phyloP scores from a whole-genome alignment of 2,888 invertebrate genomes.

The Ctena decussata region DNA sequence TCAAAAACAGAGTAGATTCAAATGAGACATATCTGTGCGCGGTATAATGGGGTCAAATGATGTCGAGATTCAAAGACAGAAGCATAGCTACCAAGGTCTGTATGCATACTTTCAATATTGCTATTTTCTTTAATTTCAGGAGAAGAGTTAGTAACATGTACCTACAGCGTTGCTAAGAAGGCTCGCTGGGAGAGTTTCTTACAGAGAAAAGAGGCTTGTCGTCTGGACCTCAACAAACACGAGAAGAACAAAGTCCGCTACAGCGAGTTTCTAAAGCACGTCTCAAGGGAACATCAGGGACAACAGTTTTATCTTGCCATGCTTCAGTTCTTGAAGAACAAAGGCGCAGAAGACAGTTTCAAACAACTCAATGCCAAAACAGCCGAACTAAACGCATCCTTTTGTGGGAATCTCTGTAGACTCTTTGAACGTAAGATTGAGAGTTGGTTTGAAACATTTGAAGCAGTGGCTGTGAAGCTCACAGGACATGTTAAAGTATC shows the following conservation, averaged over 20 bases:
- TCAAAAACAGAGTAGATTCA: too few species aligned
- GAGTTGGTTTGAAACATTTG: constrained; percentile 78
- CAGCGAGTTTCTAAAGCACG: constrained; percentile 71
- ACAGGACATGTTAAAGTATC: constrained; percentile 82
- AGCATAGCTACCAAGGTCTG: too few species aligned
- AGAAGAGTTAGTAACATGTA: constrained; percentile 73
- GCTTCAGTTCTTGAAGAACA: constrained; percentile 67
- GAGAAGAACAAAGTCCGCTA: constrained; percentile 75
- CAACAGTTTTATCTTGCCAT: constrained; percentile 75
- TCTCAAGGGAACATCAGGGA: constrained; percentile 76
- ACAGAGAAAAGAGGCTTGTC: constrained; percentile 76
- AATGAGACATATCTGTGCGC: too few species aligned
- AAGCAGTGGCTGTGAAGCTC: constrained; percentile 77
- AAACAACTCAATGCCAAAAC: constrained; percentile 54
- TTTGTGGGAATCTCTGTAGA: constrained; percentile 75
- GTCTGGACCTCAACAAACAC: constrained; percentile 77
- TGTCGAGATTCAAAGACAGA: too few species aligned
- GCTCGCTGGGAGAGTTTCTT: constrained; percentile 76
- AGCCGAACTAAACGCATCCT: constrained; percentile 51
- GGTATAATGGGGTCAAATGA: too few species aligned
- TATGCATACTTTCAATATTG: too few species aligned
- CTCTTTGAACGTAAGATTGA: constrained; percentile 78
- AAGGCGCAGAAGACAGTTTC: constrained; percentile 77
- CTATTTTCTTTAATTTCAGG: constrained; percentile 38
- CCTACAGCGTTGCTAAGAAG: constrained; percentile 68